phyloP scores from a whole-genome alignment of 2,888 invertebrate genomes.

The Carabus problematicus region DNA sequence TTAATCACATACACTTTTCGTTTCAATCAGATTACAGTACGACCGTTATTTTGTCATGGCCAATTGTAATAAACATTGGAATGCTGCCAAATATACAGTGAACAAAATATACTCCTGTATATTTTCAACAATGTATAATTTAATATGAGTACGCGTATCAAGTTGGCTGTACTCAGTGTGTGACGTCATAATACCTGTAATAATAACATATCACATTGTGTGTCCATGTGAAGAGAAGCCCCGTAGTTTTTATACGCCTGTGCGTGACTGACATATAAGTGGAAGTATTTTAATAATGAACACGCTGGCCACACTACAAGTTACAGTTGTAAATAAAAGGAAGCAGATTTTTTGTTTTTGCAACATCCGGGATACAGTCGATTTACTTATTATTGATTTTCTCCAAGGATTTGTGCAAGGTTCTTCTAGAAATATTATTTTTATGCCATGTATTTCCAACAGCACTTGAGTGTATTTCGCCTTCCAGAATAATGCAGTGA shows the following conservation, averaged over 20 bases:
- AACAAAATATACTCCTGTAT: slow-evolving; percentile 1
- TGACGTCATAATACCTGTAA: too few relatives aligned
- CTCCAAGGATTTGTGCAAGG: too few relatives aligned
- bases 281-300: slow-evolving; percentile 1
- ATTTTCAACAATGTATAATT: background rate
- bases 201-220: too few relatives aligned
- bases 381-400: too few relatives aligned
- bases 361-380: too few relatives aligned
- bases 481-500: too few relatives aligned
- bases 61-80: slow-evolving; percentile 12
- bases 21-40: slow-evolving; percentile 18
- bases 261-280: slow-evolving; percentile 7
- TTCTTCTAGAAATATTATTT: too few relatives aligned
- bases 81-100: slow-evolving; percentile 17
- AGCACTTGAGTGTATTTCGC: too few relatives aligned
- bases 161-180: background rate
- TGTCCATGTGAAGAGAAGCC: too few relatives aligned
- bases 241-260: too few relatives aligned
- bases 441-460: too few relatives aligned
- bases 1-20: slow-evolving; percentile 26
- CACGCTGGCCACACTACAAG: background rate
- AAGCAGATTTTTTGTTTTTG: background rate
- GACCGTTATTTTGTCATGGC: slow-evolving; percentile 14
- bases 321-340: slow-evolving; percentile 4
- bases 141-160: slow-evolving; percentile 1